phyloP scores from a whole-genome alignment of 2,888 invertebrate genomes.

The Helobdella robusta region DNA sequence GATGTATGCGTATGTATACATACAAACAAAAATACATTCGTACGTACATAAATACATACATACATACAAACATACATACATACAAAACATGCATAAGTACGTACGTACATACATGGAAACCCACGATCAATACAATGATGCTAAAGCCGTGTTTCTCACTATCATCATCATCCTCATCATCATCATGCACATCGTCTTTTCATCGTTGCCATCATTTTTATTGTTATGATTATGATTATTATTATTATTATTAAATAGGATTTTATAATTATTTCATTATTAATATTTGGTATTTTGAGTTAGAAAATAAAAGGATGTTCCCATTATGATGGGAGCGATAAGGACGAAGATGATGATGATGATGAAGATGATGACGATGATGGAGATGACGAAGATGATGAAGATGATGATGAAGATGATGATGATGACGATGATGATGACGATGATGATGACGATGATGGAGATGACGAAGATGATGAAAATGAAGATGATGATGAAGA shows the following conservation, averaged over 20 bases:
- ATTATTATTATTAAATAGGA: too few species aligned
- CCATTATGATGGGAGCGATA: neutral
- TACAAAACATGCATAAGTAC: neutral
- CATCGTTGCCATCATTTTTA: neutral
- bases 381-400: slow-evolving; percentile 17
- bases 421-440: slow-evolving; percentile 23
- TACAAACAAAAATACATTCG: neutral
- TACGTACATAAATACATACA: neutral
- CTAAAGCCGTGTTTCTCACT: too few species aligned
- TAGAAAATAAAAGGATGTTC: too few species aligned
- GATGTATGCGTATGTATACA: too few species aligned
- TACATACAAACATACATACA: slow-evolving; percentile 1
- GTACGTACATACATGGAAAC: neutral
- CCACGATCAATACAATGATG: too few species aligned
- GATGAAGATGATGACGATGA: slow-evolving; percentile 23
- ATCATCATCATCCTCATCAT: too few species aligned
- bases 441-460: slow-evolving; percentile 14
- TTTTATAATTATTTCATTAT: too few species aligned
- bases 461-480: slow-evolving; percentile 13
- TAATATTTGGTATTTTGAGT: too few species aligned
- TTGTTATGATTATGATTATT: slow-evolving; percentile 17
- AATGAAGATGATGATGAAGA: slow-evolving; percentile 7
- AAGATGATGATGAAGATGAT: slow-evolving; percentile 23
- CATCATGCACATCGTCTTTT: too few species aligned
- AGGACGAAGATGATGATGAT: slow-evolving; percentile 19